Evolutionary conservation across 2,113 vertebrate species (phyloP).

Genomic region (Egretta garzetta): DNA sequence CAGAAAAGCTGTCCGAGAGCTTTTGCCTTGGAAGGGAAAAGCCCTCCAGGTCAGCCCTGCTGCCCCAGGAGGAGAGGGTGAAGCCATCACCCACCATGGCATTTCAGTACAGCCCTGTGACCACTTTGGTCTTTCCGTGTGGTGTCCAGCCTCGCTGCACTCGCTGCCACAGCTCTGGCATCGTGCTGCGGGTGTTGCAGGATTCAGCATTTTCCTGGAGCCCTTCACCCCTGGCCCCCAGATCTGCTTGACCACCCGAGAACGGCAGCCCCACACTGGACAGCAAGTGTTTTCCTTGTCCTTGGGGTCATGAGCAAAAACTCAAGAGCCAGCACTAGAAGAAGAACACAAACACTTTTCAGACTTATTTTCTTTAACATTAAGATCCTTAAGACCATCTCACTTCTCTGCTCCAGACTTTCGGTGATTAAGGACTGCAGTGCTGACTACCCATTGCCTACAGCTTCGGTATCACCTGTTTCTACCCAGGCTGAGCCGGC

Average conservation of each 20-base stretch:
- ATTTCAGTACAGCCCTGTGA: background rate
- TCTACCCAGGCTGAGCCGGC: background rate
- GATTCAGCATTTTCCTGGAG: background rate
- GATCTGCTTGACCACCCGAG: background rate
- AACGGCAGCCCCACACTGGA: background rate
- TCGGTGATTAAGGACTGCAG: background rate
- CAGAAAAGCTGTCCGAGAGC: background rate
- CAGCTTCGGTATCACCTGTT: fast-evolving
- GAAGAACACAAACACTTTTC: background rate
- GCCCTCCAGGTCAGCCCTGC: background rate
- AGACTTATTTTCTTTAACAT: background rate
- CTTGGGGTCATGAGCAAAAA: background rate
- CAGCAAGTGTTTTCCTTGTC: background rate
- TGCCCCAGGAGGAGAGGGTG: background rate
- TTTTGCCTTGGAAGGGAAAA: background rate
- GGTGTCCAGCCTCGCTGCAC: background rate
- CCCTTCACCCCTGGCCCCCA: background rate
- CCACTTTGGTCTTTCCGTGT: background rate
- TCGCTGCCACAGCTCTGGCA: background rate
- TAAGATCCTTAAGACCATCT: background rate
- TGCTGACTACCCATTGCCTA: background rate
- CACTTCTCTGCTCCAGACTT: background rate
- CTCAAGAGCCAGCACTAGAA: background rate
- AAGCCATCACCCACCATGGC: background rate
- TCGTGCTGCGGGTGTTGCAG: fast-evolving